Evolutionary conservation across 2,797 vertebrate species (phyloP).

Genomic region (Microctenopoma lineatum): DNA sequence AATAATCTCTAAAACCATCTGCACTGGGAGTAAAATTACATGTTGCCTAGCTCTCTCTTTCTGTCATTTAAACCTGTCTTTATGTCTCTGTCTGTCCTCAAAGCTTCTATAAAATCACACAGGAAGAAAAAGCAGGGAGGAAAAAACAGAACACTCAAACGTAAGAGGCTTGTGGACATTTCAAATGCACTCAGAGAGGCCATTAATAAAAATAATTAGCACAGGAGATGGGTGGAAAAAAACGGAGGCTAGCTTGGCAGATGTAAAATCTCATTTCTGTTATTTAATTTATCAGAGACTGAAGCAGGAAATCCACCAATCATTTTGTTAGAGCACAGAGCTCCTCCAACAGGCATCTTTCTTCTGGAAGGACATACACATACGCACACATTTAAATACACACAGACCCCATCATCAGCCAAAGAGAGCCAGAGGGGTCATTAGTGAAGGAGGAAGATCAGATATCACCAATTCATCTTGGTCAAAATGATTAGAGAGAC

Average conservation of each 20-base stretch:
- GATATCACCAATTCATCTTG: conserved; percentile 83
- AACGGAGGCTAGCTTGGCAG: conserved; percentile 67
- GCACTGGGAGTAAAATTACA: conserved; percentile 63
- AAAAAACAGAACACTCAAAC: conserved; percentile 70
- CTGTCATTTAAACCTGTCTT: conserved; percentile 62
- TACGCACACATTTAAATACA: conserved; percentile 53
- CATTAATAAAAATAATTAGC: conserved; percentile 84
- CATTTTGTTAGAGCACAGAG: conserved; percentile 67
- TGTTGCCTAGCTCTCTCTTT: conserved; percentile 51
- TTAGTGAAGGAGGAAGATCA: conserved; percentile 78
- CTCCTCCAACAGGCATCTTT: conserved; percentile 58
- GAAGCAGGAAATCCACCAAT: conserved; percentile 80
- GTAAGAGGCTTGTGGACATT: conserved; percentile 73
- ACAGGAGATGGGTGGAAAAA: conserved; percentile 62
- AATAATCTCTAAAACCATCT: conserved; percentile 69
- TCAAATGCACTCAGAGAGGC: conserved; percentile 77
- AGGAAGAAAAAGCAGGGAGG: conserved; percentile 58
- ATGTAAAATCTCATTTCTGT: conserved; percentile 81
- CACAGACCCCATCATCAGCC: conserved; percentile 55
- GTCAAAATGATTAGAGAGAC: conserved; percentile 74
- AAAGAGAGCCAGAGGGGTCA: conserved; percentile 66
- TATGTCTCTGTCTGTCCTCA: conserved; percentile 49
- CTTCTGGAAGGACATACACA: conserved; percentile 45
- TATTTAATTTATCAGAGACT: conserved; percentile 77
- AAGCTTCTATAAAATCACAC: conserved; percentile 63